Percentiles rank a stretch among this genome's conserved stretches.
phyloP scores from a whole-genome alignment of 2,888 invertebrate genomes.

The Scaptodrosophila latifasciaeformis region DNA sequence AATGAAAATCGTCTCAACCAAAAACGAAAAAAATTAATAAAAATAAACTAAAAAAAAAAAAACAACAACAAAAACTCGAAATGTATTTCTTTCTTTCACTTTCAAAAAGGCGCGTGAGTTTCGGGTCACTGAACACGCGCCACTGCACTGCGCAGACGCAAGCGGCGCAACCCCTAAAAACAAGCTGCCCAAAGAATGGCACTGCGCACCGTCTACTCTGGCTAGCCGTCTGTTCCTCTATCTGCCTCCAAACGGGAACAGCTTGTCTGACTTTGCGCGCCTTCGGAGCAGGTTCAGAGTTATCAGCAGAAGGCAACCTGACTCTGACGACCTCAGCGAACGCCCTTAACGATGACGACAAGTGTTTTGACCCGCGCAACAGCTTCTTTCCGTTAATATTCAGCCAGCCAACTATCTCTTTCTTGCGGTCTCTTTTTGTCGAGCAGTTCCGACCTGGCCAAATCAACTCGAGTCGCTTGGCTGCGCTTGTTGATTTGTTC shows the following conservation, averaged over 20 bases:
- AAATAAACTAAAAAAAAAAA: constrained; percentile 25
- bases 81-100: constrained; percentile 11
- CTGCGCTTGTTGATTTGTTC: constrained; percentile 41
- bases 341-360: constrained; percentile 29
- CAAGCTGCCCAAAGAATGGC: constrained; percentile 30
- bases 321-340: constrained; percentile 10
- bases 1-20: constrained; percentile 55
- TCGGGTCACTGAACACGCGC: constrained; percentile 58
- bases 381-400: constrained; percentile 43
- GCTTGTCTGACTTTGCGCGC: constrained; percentile 28
- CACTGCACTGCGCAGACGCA: constrained; percentile 13
- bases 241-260: constrained; percentile 19
- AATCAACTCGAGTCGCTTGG: constrained; percentile 35
- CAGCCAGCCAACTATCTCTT: constrained; percentile 18
- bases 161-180: constrained; percentile 41
- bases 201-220: constrained; percentile 17
- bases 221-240: constrained; percentile 9
- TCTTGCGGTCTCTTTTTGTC: constrained; percentile 3
- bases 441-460: no score
- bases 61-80: neutral
- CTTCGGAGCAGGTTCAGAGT: constrained; percentile 48
- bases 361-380: constrained; percentile 53
- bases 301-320: neutral
- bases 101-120: constrained; percentile 26
- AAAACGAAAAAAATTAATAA: constrained; percentile 27